These are phyloP conservation scores for Lindbergichthys nudifrons DNA, from an alignment of 2,797 vertebrate species.

Conservation along the genomic window DNA sequence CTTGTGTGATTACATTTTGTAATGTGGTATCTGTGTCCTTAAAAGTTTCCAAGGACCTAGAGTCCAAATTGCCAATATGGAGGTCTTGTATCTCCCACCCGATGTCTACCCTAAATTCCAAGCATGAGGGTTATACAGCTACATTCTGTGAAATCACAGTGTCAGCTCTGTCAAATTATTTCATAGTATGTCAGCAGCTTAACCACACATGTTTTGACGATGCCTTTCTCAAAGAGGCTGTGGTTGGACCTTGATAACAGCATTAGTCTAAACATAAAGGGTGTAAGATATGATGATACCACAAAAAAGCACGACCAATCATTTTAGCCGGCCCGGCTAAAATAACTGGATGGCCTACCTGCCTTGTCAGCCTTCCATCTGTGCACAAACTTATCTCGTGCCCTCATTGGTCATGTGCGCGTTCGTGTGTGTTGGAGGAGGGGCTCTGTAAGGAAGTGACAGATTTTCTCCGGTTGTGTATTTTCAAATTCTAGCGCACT, in stretches of 20 bases:
- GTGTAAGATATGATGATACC: background rate
- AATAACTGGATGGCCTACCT: no score
- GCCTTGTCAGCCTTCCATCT: no score
- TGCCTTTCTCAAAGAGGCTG: background rate
- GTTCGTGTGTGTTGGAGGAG: no score
- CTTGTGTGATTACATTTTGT: conserved; percentile 9
- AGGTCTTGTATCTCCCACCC: conserved; percentile 4
- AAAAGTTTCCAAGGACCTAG: background rate
- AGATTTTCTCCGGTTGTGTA: no score
- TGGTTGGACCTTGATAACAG: conserved; percentile 13
- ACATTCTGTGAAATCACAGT: background rate
- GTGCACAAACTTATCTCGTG: no score
- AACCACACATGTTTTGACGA: conserved; percentile 5
- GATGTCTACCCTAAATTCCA: background rate
- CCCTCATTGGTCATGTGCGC: no score
- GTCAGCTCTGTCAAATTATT: background rate
- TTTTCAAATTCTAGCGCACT: no score
- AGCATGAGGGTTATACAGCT: background rate
- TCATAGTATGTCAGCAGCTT: background rate
- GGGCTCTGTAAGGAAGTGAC: no score
- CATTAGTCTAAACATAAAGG: conserved; percentile 9
- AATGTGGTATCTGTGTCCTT: background rate
- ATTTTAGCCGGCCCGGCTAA: no score
- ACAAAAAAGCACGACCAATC: no score
- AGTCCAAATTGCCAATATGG: conserved; percentile 34